These are phyloP conservation scores for Gallinago solitaria DNA, from an alignment of 2,797 vertebrate species.

Conservation along the genomic window DNA sequence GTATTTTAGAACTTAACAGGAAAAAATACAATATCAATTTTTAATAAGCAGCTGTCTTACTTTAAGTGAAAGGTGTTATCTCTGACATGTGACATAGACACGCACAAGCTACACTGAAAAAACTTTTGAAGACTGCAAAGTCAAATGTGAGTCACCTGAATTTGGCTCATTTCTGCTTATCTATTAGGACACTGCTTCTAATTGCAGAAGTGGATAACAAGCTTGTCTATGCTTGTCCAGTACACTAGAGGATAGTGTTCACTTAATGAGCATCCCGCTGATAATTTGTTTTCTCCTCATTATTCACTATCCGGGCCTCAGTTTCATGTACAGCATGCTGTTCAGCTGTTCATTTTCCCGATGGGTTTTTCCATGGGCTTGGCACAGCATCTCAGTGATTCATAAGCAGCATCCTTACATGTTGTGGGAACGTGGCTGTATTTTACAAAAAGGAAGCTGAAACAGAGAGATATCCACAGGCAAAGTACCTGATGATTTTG, in stretches of 20 bases:
- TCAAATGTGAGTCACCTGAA: not conserved
- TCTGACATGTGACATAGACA: not conserved
- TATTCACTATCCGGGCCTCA: conserved; percentile 31
- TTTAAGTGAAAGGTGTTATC: not conserved
- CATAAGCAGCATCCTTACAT: not conserved
- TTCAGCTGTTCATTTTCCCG: conserved; percentile 37
- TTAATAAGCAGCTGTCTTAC: not conserved
- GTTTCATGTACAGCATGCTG: conserved; percentile 34
- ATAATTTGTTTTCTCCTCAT: conserved; percentile 59
- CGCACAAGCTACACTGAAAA: not conserved
- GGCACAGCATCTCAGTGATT: conserved; percentile 15
- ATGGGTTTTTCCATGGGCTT: not conserved
- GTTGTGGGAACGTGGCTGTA: not conserved
- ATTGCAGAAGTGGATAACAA: conserved; percentile 27
- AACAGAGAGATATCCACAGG: not conserved
- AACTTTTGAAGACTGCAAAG: not conserved
- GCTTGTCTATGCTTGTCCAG: not conserved
- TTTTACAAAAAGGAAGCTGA: conserved; percentile 17
- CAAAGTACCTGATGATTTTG: not conserved
- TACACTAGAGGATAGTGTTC: conserved; percentile 21
- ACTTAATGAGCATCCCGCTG: conserved; percentile 54
- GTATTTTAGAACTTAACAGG: not conserved
- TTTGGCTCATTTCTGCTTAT: not conserved
- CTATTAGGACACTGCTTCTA: conserved; percentile 5
- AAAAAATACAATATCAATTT: not conserved